A percentile compares a stretch with the other conserved stretches of the same genome.
Conservation (phyloP, 1,140 invertebrate species). For the Penaeus vannamei region DNA sequence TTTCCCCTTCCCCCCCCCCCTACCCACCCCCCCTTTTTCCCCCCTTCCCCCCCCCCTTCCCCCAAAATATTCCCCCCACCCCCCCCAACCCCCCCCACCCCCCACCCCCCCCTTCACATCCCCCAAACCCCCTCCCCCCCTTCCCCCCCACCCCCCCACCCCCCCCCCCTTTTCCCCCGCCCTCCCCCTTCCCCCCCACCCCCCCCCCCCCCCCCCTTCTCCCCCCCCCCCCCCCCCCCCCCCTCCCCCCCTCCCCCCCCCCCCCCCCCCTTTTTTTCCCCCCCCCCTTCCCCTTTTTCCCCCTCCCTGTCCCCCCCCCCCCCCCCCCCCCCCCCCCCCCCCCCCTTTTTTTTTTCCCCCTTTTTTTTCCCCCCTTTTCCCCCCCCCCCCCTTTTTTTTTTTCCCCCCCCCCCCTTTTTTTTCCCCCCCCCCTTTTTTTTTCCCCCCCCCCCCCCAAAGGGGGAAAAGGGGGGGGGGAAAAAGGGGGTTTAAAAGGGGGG, state of each 20-base stretch:
- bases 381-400: no score
- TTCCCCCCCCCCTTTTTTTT: no score
- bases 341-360: neutral
- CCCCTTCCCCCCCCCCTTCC: neutral
- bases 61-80: neutral
- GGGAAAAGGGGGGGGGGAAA: no score
- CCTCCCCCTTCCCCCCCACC: no score
- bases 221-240: neutral
- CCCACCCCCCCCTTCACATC: neutral
- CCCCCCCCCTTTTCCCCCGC: no score
- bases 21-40: no score
- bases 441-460: no score
- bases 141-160: neutral
- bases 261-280: neutral
- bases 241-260: neutral
- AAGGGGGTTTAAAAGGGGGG: no score
- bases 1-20: neutral
- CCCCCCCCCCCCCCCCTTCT: no score
- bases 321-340: neutral
- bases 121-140: neutral
- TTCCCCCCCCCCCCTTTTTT: no score
- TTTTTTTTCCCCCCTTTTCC: neutral
- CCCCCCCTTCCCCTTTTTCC: neutral
- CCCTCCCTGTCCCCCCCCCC: conserved; percentile 30
- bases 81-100: no score